These are phyloP conservation scores for Gonatopus flavifemur DNA, from an alignment of 1,140 invertebrate genomes.

Conservation along the genomic window DNA sequence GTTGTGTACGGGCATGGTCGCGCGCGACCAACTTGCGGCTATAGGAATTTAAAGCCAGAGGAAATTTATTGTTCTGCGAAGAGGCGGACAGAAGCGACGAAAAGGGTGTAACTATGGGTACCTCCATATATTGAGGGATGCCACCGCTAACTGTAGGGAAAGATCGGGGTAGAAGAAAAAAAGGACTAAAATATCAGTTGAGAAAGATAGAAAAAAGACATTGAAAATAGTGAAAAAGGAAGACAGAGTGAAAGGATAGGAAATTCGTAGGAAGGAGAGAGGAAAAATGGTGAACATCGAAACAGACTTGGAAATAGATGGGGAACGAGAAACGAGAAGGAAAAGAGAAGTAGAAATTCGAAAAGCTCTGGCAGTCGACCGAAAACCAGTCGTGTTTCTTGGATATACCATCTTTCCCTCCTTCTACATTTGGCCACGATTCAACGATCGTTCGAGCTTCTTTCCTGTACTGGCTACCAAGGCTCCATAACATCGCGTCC, in stretches of 20 bases:
- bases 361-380: conserved; percentile 18
- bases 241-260: background rate
- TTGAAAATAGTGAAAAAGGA: background rate
- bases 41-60: conserved; percentile 32
- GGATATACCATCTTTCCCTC: background rate
- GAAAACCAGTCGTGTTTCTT: conserved; percentile 21
- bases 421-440: conserved; percentile 13
- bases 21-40: no score
- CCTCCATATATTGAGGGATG: no score
- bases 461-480: conserved; percentile 2
- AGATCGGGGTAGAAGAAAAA: conserved; percentile 1
- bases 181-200: background rate
- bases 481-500: background rate
- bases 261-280: background rate
- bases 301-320: background rate
- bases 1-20: conserved; percentile 12
- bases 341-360: conserved; percentile 1
- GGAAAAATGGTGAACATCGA: no score
- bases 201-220: background rate
- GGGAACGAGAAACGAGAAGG: background rate
- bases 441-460: conserved; percentile 18
- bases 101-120: conserved; percentile 19
- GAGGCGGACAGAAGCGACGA: conserved; percentile 28
- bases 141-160: no score
- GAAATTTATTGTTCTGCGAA: conserved; percentile 35